These are phyloP conservation scores for Macropis europaea DNA, from an alignment of 2,888 invertebrate genomes.

Conservation along the genomic window DNA sequence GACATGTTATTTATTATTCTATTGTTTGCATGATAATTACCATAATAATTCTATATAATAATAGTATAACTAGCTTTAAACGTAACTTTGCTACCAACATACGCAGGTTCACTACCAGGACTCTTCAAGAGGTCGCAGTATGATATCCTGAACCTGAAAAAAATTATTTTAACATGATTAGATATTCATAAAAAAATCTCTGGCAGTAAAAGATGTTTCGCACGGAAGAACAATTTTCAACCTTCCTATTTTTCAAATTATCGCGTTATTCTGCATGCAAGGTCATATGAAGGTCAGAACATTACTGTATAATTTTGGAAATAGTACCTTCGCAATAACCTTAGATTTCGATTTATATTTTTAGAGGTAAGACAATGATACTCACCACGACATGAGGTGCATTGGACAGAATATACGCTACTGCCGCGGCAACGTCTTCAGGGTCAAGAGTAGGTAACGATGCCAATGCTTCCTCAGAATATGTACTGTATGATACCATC, in stretches of 20 bases:
- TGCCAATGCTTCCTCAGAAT: slow-evolving; percentile 70
- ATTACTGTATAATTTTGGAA: no score
- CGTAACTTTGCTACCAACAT: no score
- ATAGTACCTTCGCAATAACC: no score
- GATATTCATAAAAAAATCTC: no score
- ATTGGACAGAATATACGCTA: slow-evolving; percentile 83
- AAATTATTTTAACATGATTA: neutral
- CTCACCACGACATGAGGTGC: slow-evolving; percentile 83
- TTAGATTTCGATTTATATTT: no score
- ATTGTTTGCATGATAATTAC: neutral
- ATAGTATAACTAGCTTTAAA: neutral
- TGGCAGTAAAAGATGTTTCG: neutral
- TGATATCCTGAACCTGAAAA: slow-evolving; percentile 69
- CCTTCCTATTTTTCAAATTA: no score
- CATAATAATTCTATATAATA: neutral
- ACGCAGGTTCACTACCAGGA: slow-evolving; percentile 59
- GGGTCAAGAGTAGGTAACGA: slow-evolving; percentile 80
- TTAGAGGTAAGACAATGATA: no score
- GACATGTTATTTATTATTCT: neutral
- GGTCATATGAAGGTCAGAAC: no score
- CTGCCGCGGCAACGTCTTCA: slow-evolving; percentile 84
- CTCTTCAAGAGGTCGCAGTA: slow-evolving; percentile 71
- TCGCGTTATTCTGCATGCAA: no score
- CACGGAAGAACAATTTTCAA: no score
- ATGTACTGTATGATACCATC: slow-evolving; percentile 74